phyloP scores from a whole-genome alignment of 2,113 vertebrate species.

The Oenanthe oenanthe region DNA sequence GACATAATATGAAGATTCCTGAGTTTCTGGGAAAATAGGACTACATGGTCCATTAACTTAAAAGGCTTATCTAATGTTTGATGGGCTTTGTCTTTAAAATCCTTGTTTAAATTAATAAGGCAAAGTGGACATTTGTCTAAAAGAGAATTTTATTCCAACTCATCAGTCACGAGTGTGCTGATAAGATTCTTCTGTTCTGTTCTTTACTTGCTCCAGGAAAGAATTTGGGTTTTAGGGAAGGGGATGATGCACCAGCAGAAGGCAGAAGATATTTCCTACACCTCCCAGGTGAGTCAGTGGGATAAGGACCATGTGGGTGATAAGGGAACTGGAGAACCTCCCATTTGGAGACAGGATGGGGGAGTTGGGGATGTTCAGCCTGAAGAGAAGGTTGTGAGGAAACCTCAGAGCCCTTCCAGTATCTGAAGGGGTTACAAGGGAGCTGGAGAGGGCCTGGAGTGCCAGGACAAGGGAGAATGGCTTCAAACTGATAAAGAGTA shows the following conservation, averaged over 20 bases:
- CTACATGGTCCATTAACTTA: conserved; percentile 71
- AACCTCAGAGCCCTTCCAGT: neutral
- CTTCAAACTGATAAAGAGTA: too few relatives aligned
- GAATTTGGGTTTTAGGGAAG: neutral
- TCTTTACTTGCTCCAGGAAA: neutral
- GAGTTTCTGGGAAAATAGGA: conserved; percentile 72
- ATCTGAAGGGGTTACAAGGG: neutral
- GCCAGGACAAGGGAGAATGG: neutral
- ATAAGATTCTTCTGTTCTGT: neutral
- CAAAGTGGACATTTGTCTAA: conserved; percentile 75
- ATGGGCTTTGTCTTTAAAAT: conserved; percentile 77
- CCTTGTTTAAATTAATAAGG: conserved; percentile 73
- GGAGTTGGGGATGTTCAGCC: neutral
- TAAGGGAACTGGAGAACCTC: neutral
- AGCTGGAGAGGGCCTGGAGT: neutral
- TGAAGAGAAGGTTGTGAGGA: neutral
- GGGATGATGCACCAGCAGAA: neutral
- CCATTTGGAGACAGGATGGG: too few relatives aligned
- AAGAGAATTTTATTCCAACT: conserved; percentile 53
- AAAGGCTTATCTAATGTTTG: conserved; percentile 81
- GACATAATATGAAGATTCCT: conserved; percentile 45
- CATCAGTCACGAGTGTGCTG: conserved; percentile 43
- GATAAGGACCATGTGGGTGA: neutral
- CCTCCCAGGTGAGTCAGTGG: neutral
- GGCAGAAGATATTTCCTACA: neutral